phyloP scores from a whole-genome alignment of 2,888 invertebrate genomes.

The Apotomis capreana region DNA sequence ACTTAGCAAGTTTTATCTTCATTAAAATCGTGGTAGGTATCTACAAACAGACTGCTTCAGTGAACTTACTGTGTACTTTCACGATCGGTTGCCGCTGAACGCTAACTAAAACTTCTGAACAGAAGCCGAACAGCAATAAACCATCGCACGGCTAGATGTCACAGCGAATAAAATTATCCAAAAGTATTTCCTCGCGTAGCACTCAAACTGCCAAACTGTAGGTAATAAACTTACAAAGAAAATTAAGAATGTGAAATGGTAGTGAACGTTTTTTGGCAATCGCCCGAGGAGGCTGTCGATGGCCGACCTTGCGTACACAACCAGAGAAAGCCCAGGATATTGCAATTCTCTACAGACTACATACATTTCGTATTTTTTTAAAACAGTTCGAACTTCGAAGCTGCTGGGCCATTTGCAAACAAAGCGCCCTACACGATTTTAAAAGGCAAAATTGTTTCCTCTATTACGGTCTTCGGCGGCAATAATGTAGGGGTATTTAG shows the following conservation, averaged over 20 bases:
- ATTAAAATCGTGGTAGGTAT: neutral
- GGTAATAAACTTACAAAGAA: slow-evolving; percentile 33
- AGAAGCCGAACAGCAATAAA: slow-evolving; percentile 25
- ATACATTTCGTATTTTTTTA: slow-evolving; percentile 50
- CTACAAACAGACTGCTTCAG: neutral
- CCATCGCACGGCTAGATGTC: slow-evolving; percentile 23
- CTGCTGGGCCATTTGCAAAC: slow-evolving; percentile 59
- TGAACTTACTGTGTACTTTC: slow-evolving; percentile 9
- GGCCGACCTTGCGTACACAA: slow-evolving; percentile 30
- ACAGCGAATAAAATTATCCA: slow-evolving; percentile 30
- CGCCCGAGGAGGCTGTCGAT: slow-evolving; percentile 21
- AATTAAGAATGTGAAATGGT: slow-evolving; percentile 39
- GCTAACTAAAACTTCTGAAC: slow-evolving; percentile 27
- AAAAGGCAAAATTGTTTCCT: slow-evolving; percentile 78
- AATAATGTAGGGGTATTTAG: slow-evolving; percentile 81
- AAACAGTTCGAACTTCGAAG: slow-evolving; percentile 26
- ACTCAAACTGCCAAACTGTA: slow-evolving; percentile 38
- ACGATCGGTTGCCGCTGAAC: slow-evolving; percentile 14
- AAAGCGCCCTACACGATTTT: slow-evolving; percentile 65
- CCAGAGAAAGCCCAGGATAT: slow-evolving; percentile 38
- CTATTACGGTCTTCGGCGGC: slow-evolving; percentile 72
- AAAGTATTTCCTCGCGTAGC: slow-evolving; percentile 30
- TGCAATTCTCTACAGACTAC: slow-evolving; percentile 38
- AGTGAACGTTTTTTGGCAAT: slow-evolving; percentile 36
- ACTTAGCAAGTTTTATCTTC: too few relatives aligned